Conservation (phyloP, 2,113 vertebrate species). For the Grus americana region DNA sequence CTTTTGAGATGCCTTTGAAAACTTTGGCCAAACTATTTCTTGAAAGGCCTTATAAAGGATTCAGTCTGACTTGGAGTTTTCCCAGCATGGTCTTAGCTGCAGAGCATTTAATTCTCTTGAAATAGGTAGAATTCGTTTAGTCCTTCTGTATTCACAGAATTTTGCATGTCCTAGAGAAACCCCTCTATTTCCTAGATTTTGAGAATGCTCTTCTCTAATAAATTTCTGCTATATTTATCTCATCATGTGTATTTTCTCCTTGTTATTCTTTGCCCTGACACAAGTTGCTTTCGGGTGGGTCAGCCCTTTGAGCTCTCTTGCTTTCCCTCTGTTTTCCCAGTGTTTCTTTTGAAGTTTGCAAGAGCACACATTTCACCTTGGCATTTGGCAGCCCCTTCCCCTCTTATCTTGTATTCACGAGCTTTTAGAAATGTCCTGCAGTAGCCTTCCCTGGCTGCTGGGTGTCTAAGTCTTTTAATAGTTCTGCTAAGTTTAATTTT, state of each 20-base stretch:
- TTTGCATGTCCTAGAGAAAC: not conserved
- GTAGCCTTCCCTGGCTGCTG: conserved; percentile 4
- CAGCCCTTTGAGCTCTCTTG: not conserved
- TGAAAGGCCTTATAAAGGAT: not conserved
- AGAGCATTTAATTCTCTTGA: not conserved
- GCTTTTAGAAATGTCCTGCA: not conserved
- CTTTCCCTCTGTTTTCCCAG: not conserved
- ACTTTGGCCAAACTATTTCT: not conserved
- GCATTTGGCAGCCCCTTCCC: not conserved
- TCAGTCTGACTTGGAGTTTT: conserved; percentile 3
- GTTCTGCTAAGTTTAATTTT: conserved; percentile 56
- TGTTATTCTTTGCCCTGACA: not conserved
- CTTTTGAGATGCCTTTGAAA: conserved; percentile 12
- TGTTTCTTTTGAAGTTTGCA: not conserved
- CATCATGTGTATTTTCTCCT: not conserved
- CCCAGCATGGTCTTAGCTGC: not conserved
- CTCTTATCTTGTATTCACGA: not conserved
- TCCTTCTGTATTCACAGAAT: not conserved
- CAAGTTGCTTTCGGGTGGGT: not conserved
- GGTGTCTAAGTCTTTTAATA: conserved; percentile 39
- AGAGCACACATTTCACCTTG: conserved; percentile 5
- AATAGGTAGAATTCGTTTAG: not conserved
- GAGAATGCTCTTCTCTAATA: not conserved
- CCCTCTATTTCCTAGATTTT: not conserved
- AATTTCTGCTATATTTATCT: not conserved